Percentiles rank a stretch among this genome's conserved stretches.
These are phyloP conservation scores for Chelmon rostratus DNA, from an alignment of 2,797 vertebrate genomes.

Conservation along the genomic window DNA sequence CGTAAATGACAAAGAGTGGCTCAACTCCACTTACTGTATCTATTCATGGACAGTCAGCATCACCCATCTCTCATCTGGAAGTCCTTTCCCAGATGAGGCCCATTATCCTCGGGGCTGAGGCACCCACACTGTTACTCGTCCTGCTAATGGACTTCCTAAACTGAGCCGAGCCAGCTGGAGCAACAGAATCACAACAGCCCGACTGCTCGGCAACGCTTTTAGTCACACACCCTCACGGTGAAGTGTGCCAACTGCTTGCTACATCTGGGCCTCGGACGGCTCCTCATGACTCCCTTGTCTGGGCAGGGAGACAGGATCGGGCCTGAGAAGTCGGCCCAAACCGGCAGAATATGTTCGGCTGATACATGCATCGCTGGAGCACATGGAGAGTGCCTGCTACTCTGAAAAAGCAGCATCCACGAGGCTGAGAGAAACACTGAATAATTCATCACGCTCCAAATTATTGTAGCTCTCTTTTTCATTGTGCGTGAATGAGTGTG, in stretches of 20 bases:
- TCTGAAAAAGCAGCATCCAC: conserved; percentile 17
- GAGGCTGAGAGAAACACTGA: conserved; percentile 50
- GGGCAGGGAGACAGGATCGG: conserved; percentile 38
- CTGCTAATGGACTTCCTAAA: conserved; percentile 60
- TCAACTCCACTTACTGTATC: background rate
- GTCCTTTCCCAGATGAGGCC: conserved; percentile 30
- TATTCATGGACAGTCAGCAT: background rate
- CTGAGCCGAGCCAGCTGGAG: conserved; percentile 64
- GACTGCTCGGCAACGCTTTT: conserved; percentile 60
- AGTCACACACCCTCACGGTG: conserved; percentile 25
- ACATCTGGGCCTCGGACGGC: conserved; percentile 18
- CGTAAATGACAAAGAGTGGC: background rate
- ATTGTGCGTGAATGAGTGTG: conserved; percentile 14
- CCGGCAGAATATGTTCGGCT: conserved; percentile 36
- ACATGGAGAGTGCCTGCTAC: conserved; percentile 32
- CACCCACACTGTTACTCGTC: conserved; percentile 43
- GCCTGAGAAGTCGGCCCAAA: conserved; percentile 31
- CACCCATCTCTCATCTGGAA: conserved; percentile 40
- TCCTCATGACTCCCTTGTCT: conserved; percentile 31
- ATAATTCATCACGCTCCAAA: conserved; percentile 54
- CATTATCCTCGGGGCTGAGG: conserved; percentile 34
- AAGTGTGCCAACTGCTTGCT: conserved; percentile 52
- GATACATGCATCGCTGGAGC: conserved; percentile 7
- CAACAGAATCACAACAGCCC: conserved; percentile 65
- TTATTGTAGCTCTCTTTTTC: conserved; percentile 30